phyloP scores from a whole-genome alignment of 64 coral and sea anemone species.

The Pocillopora damicornis region DNA sequence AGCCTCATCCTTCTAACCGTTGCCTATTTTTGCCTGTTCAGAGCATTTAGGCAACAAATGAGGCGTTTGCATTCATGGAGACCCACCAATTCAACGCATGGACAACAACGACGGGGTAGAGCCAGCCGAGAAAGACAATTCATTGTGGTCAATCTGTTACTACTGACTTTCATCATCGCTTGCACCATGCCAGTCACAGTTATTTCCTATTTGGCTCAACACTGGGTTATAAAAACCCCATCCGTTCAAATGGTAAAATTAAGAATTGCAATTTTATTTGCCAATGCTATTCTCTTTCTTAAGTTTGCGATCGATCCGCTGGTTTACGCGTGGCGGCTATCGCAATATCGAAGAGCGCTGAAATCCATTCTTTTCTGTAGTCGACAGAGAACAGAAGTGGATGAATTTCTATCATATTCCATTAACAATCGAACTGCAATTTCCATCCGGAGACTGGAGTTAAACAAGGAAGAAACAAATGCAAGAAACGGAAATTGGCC shows the following conservation, averaged over 20 bases:
- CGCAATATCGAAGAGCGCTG: constrained; percentile 35
- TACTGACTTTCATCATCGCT: constrained; percentile 27
- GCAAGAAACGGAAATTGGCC: neutral
- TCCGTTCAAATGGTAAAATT: neutral
- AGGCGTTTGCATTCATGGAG: neutral
- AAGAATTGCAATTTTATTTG: neutral
- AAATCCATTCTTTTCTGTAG: neutral
- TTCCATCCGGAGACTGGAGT: neutral
- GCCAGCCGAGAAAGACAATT: constrained; percentile 22
- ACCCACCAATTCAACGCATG: neutral
- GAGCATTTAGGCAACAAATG: constrained; percentile 17
- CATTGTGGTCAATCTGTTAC: constrained; percentile 22
- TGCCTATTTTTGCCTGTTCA: constrained; percentile 24
- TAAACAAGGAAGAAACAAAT: neutral
- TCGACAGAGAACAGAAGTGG: neutral
- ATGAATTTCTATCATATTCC: neutral
- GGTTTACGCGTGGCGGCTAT: constrained; percentile 18
- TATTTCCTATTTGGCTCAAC: neutral
- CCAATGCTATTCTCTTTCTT: constrained; percentile 8
- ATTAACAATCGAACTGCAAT: neutral
- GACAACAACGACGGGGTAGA: neutral
- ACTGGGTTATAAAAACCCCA: neutral
- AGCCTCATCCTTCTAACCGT: neutral
- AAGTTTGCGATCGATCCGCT: constrained; percentile 54
- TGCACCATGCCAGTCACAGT: constrained; percentile 13